Evolutionary conservation across 2,797 vertebrate species (phyloP).

Genomic region (Pantherophis alleghaniensis): DNA sequence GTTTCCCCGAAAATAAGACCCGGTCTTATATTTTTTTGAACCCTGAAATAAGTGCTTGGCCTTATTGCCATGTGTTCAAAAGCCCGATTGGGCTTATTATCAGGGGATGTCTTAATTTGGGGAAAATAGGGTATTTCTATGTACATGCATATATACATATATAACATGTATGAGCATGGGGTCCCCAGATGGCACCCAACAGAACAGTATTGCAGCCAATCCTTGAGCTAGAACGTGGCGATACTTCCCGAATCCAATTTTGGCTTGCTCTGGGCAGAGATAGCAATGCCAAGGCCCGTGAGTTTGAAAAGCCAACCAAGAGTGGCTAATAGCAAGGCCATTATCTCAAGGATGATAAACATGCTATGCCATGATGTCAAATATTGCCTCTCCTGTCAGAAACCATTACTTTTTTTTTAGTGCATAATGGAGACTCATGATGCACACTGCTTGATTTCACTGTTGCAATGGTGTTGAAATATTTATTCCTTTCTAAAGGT

Average conservation of each 20-base stretch:
- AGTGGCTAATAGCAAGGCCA: neutral
- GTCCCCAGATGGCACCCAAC: neutral
- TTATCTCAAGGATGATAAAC: neutral
- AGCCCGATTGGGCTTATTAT: too few species aligned
- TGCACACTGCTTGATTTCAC: neutral
- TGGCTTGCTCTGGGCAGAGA: neutral
- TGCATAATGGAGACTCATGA: slow-evolving; percentile 54
- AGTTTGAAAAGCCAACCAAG: slow-evolving; percentile 13
- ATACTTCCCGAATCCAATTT: neutral
- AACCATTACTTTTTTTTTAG: slow-evolving; percentile 15
- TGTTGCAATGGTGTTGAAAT: slow-evolving; percentile 17
- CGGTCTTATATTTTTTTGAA: too few species aligned
- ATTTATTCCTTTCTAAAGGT: neutral
- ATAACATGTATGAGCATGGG: neutral
- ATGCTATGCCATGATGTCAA: neutral
- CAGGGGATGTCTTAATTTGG: too few species aligned
- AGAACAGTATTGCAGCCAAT: neutral
- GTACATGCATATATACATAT: neutral
- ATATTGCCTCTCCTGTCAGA: slow-evolving; percentile 1
- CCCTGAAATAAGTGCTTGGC: too few species aligned
- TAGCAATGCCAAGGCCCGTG: neutral
- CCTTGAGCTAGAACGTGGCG: neutral
- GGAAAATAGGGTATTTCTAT: neutral
- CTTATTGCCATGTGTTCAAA: too few species aligned
- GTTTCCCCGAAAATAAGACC: too few species aligned